Percentiles rank a stretch among this genome's conserved stretches.
phyloP scores from a whole-genome alignment of 2,797 vertebrate species.

The Emys orbicularis region DNA sequence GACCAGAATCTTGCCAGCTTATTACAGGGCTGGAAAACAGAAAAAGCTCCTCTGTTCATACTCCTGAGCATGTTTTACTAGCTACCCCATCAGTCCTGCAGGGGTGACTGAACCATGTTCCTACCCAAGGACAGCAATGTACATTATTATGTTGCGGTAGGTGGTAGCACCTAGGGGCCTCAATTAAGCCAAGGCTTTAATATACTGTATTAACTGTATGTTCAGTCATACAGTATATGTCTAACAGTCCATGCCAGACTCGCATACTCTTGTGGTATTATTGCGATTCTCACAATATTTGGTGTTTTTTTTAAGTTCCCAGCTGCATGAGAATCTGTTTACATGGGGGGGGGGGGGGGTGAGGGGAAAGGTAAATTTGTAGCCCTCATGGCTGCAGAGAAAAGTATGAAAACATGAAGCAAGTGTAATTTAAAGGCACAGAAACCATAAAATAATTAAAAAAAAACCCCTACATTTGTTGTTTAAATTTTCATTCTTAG shows the following conservation, averaged over 20 bases:
- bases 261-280: background rate
- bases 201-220: background rate
- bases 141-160: background rate
- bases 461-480: background rate
- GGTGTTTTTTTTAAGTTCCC: background rate
- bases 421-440: background rate
- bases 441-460: background rate
- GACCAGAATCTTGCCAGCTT: background rate
- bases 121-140: background rate
- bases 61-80: background rate
- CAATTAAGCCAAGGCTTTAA: background rate
- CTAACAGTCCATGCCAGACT: background rate
- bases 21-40: background rate
- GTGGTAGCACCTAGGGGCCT: background rate
- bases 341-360: accelerated
- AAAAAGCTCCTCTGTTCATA: background rate
- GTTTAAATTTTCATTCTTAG: background rate
- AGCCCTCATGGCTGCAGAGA: background rate
- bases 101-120: background rate
- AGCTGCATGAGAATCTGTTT: background rate
- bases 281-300: background rate
- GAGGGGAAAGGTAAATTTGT: background rate
- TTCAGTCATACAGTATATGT: background rate
- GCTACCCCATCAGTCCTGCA: background rate
- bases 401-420: background rate